Evolutionary conservation across 2,888 invertebrate species (phyloP).

Genomic region (Stenolophus ochropezus): DNA sequence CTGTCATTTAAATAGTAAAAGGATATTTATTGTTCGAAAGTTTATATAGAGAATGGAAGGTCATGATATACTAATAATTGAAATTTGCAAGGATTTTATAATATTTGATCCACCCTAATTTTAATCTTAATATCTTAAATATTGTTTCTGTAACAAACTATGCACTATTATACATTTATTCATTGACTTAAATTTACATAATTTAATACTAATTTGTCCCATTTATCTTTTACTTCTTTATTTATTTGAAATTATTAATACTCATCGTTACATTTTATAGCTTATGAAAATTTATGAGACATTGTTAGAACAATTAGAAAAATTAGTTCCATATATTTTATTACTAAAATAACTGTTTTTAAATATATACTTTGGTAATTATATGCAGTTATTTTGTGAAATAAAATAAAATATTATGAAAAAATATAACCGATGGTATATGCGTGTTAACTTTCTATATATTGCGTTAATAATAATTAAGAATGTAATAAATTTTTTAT

Average conservation of each 20-base stretch:
- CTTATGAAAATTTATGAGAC: background rate
- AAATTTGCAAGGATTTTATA: background rate
- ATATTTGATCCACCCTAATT: background rate
- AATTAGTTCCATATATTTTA: background rate
- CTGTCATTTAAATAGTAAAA: background rate
- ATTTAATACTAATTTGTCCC: background rate
- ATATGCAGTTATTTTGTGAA: background rate
- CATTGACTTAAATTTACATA: background rate
- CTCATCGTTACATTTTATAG: background rate
- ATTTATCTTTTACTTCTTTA: background rate
- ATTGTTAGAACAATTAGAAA: background rate
- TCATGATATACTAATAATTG: background rate
- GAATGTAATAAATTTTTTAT: constrained; percentile 45
- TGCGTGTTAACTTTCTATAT: constrained; percentile 36
- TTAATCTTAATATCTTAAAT: too few species aligned
- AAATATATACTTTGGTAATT: too few species aligned
- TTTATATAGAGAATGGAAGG: background rate
- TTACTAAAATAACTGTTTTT: too few species aligned
- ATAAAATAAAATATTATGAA: background rate
- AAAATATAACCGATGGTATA: background rate
- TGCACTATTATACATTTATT: background rate
- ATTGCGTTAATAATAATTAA: constrained; percentile 13
- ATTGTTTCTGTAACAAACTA: too few species aligned
- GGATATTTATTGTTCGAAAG: background rate
- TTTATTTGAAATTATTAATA: too few species aligned